Percentiles rank a stretch among this genome's conserved stretches.
phyloP scores from a whole-genome alignment of 2,888 invertebrate species.

The Hirtodrosophila alboralis region DNA sequence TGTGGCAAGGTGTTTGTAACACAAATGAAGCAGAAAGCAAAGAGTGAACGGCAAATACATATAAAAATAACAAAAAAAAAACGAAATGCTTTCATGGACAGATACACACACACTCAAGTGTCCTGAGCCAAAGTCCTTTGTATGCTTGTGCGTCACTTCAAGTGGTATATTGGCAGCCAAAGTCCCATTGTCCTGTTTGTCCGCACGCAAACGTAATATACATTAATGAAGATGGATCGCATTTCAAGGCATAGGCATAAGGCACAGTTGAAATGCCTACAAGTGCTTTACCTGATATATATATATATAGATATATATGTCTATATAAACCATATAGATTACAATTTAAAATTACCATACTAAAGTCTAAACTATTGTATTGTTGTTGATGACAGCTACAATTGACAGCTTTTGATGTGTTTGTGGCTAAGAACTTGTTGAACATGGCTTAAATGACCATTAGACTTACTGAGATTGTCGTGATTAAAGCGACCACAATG shows the following conservation, averaged over 20 bases:
- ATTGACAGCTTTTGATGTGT: too few species aligned
- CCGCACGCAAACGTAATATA: constrained; percentile 50
- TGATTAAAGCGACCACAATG: too few species aligned
- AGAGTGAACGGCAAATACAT: constrained; percentile 38
- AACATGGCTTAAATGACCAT: too few species aligned
- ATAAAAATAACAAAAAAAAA: too few species aligned
- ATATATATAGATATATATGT: too few species aligned
- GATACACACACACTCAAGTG: constrained; percentile 7
- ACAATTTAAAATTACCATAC: too few species aligned
- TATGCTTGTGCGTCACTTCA: constrained; percentile 33
- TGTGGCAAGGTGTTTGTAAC: constrained; percentile 70
- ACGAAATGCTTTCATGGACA: constrained; percentile 20
- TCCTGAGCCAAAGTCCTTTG: constrained; percentile 26
- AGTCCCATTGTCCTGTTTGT: constrained; percentile 9
- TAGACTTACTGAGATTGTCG: too few species aligned
- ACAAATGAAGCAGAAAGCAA: constrained; percentile 52
- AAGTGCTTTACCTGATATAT: background rate
- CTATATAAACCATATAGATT: too few species aligned
- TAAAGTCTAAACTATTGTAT: too few species aligned
- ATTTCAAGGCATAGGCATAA: constrained; percentile 61
- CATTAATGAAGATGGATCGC: constrained; percentile 74
- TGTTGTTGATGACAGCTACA: too few species aligned
- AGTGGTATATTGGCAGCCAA: constrained; percentile 46
- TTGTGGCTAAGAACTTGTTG: too few species aligned
- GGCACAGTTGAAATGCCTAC: constrained; percentile 21